Percentiles rank a stretch among this genome's conserved stretches.
Evolutionary conservation across 2,113 vertebrate species (phyloP).

Genomic region (Rhinolophus ferrumequinum): DNA sequence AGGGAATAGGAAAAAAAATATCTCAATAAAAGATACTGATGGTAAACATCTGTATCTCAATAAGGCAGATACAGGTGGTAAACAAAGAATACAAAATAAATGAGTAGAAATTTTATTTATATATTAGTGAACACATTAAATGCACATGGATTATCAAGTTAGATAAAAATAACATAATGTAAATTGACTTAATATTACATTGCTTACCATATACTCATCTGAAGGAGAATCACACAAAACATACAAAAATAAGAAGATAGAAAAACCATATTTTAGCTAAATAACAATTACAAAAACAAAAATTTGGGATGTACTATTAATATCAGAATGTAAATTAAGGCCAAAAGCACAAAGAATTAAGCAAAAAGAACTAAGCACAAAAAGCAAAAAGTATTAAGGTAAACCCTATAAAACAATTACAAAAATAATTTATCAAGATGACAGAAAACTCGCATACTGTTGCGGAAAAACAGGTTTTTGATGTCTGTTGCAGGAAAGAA

Average conservation of each 20-base stretch:
- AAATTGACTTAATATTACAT: not conserved
- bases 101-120: not conserved
- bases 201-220: not conserved
- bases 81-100: not conserved
- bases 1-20: not conserved
- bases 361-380: not conserved
- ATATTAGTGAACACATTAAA: not conserved
- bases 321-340: not conserved
- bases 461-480: too few relatives aligned
- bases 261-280: not conserved
- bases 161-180: not conserved
- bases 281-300: not conserved
- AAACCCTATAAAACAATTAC: not conserved
- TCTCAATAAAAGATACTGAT: constrained; percentile 1
- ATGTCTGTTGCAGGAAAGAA: too few relatives aligned
- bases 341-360: not conserved
- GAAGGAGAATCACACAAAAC: not conserved
- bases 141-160: not conserved
- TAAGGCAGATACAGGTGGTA: not conserved
- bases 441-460: too few relatives aligned
- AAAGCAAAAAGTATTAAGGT: not conserved
- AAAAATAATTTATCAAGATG: not conserved
- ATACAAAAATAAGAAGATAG: not conserved
- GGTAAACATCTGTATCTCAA: too few relatives aligned
- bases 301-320: not conserved